Evolutionary conservation across 2,113 vertebrate species (phyloP), one percentile per base, ranked within the genome.

Genomic region (Cavia porcellus): DNA sequence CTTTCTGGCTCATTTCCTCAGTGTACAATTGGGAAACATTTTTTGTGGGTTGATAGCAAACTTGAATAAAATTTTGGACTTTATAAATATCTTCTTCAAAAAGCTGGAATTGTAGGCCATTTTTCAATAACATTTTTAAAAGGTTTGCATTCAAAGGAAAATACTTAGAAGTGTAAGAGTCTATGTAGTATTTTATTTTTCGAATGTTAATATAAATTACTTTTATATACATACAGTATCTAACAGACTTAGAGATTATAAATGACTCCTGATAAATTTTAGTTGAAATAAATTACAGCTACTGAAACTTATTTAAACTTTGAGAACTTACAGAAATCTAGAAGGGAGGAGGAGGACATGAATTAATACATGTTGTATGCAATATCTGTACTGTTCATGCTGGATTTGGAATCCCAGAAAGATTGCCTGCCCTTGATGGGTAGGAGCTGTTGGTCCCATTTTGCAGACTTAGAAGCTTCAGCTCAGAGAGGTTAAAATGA

Each of bases 141-240:
- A 77, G 80, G n/a, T 84, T 84, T 96, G 25, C 38, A 47, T 91
- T 92, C 57, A 38, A 92, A 90, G 22, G n/a, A 64, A 93, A 96
- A 92, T 38, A 28, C 45, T 59, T 59, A 64, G 28, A 61, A 82
- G 3, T 50, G 4, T 83, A 50, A 55, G 13, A 92, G 42, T 94
- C 32, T 17, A 35, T 64, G 32, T 7, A 62, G 13, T 91, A 7
- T 87, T 47, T 66, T 86, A 32, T 32, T 74, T 92, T 93, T 96
- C 85, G 28, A 61, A 52, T 74, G 30, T 79, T 42, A 88, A 86
- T 74, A 12, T 95, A 72, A 87, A 45, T 89, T 92, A n/a, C 20
- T 87, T 75, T 95, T 47, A 81, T 20, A 62, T 2, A 92, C 28
- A 52, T 45, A 20, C 0, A 62, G 0, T 64, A 28, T 92, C n/a